Percentiles rank a stretch among this genome's conserved stretches.
Conservation (phyloP, 1,140 invertebrate species). For the Hyles euphorbiae region DNA sequence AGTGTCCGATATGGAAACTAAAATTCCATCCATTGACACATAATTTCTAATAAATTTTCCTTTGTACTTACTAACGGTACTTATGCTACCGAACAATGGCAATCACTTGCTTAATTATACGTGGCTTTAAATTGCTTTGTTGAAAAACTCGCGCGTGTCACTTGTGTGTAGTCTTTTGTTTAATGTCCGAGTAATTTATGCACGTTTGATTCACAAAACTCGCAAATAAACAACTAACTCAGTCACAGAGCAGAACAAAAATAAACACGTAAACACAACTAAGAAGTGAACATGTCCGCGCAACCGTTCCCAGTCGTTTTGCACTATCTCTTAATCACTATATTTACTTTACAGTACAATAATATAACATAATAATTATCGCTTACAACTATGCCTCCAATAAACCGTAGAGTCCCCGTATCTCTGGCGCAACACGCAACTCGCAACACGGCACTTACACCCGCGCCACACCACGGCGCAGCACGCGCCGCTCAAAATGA, state of each 20-base stretch:
- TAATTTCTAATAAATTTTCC: conserved; percentile 13
- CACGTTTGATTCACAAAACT: too few species aligned
- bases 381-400: conserved; percentile 60
- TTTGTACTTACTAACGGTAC: conserved; percentile 8
- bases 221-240: too few species aligned
- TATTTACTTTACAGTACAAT: conserved; percentile 61
- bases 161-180: too few species aligned
- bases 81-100: too few species aligned
- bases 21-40: conserved; percentile 18
- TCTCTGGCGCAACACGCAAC: conserved; percentile 24
- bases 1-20: conserved; percentile 24
- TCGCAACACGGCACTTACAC: conserved; percentile 9
- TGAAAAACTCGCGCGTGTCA: too few species aligned
- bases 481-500: conserved; percentile 16
- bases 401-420: conserved; percentile 42
- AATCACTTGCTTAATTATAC: too few species aligned
- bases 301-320: conserved; percentile 71
- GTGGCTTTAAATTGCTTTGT: too few species aligned
- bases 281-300: conserved; percentile 23
- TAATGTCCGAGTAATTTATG: too few species aligned
- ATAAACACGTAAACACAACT: conserved; percentile 9
- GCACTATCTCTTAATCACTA: conserved; percentile 68
- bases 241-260: conserved; percentile 10
- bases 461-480: conserved; percentile 33
- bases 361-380: conserved; percentile 64